Evolutionary conservation across 2,797 vertebrate genomes (phyloP).

Genomic region (Taenioides sp.): DNA sequence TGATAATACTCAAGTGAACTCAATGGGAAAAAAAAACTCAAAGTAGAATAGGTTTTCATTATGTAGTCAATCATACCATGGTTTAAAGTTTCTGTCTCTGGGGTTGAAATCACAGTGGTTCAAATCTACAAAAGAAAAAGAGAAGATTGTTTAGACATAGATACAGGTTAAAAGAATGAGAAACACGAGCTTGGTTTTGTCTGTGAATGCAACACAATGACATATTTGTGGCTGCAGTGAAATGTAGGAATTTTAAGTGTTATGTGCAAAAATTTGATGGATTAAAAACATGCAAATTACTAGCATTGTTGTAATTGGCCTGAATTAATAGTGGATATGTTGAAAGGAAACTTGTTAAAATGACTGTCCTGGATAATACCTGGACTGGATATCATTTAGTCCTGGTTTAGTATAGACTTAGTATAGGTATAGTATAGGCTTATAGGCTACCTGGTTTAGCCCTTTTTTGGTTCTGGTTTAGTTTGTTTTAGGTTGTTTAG

Average conservation of each 20-base stretch:
- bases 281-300: background rate
- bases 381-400: too few relatives aligned
- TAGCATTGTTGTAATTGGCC: background rate
- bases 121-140: constrained; percentile 44
- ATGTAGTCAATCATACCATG: constrained; percentile 41
- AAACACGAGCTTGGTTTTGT: constrained; percentile 5
- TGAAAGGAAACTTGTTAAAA: background rate
- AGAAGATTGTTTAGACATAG: background rate
- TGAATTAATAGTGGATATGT: background rate
- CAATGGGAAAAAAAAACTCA: background rate
- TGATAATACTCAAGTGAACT: background rate
- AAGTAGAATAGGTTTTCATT: background rate
- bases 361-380: too few relatives aligned
- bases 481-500: too few relatives aligned
- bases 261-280: background rate
- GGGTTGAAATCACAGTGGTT: background rate
- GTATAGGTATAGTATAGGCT: too few relatives aligned
- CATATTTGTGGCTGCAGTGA: background rate
- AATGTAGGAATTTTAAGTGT: background rate
- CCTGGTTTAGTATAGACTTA: too few relatives aligned
- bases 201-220: background rate
- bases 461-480: too few relatives aligned
- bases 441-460: too few relatives aligned
- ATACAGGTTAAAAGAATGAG: background rate
- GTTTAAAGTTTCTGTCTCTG: constrained; percentile 26